Conservation (phyloP, 2,888 invertebrate species). For the Diarsia dahlii region DNA sequence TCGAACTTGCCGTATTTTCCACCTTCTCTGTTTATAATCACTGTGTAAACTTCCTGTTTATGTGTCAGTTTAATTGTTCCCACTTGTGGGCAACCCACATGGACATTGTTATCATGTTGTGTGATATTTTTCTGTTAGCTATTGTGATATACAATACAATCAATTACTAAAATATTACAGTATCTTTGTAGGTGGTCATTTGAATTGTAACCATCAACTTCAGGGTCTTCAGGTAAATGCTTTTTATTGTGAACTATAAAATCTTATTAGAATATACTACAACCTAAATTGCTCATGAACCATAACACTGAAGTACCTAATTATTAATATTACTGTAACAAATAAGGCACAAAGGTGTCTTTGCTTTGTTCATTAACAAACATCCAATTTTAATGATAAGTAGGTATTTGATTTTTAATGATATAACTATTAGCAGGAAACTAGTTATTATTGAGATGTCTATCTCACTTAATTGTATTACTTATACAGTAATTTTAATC, state of each 20-base stretch:
- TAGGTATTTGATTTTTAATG: background rate
- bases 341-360: background rate
- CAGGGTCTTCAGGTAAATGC: background rate
- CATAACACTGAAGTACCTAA: background rate
- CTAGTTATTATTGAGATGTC: background rate
- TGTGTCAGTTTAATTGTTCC: constrained; percentile 7
- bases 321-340: background rate
- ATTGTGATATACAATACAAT: background rate
- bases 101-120: constrained; percentile 41
- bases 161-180: background rate
- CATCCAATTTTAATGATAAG: background rate
- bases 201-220: no score
- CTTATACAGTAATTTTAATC: background rate
- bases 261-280: constrained; percentile 33
- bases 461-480: background rate
- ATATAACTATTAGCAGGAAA: background rate
- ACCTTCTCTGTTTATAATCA: constrained; percentile 8
- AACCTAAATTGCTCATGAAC: background rate
- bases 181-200: background rate
- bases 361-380: constrained; percentile 22
- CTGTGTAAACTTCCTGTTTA: constrained; percentile 21
- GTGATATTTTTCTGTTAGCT: constrained; percentile 21
- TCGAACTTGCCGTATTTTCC: constrained; percentile 26
- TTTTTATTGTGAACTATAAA: background rate
- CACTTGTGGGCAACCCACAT: constrained; percentile 39